Conservation (phyloP, 2,797 vertebrate genomes). For the Labeo calbasu region DNA sequence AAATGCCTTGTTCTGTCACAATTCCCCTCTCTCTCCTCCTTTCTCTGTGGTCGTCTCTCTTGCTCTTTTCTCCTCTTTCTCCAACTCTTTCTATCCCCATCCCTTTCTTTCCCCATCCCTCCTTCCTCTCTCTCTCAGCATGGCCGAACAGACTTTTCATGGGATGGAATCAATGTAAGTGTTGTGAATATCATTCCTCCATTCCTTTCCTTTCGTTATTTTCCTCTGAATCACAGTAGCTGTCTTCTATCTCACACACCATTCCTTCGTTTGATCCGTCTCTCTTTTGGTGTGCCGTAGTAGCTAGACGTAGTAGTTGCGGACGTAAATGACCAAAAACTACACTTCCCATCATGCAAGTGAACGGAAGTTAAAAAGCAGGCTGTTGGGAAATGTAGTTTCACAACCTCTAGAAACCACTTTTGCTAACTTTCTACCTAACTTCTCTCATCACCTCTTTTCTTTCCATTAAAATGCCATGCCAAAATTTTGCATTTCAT, state of each 20-base stretch:
- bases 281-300: conserved; percentile 66
- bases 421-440: conserved; percentile 56
- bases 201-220: conserved; percentile 63
- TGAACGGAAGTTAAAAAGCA: conserved; percentile 37
- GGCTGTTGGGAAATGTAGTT: conserved; percentile 62
- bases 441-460: conserved; percentile 61
- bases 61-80: conserved; percentile 37
- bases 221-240: conserved; percentile 67
- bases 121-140: conserved; percentile 84
- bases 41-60: conserved; percentile 44
- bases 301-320: conserved; percentile 56
- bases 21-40: conserved; percentile 46
- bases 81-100: conserved; percentile 41
- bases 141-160: conserved; percentile 98
- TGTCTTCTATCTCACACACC: conserved; percentile 54
- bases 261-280: conserved; percentile 63
- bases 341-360: conserved; percentile 64
- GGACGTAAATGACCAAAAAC: conserved; percentile 50
- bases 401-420: conserved; percentile 45
- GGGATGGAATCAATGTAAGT: conserved; percentile 99
- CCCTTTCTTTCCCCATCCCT: conserved; percentile 57
- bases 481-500: conserved; percentile 83
- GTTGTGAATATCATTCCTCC: conserved; percentile 73
- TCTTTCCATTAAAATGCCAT: conserved; percentile 64
- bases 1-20: conserved; percentile 60